Conservation (phyloP, 2,797 vertebrate genomes). For the Peromyscus eremicus region DNA sequence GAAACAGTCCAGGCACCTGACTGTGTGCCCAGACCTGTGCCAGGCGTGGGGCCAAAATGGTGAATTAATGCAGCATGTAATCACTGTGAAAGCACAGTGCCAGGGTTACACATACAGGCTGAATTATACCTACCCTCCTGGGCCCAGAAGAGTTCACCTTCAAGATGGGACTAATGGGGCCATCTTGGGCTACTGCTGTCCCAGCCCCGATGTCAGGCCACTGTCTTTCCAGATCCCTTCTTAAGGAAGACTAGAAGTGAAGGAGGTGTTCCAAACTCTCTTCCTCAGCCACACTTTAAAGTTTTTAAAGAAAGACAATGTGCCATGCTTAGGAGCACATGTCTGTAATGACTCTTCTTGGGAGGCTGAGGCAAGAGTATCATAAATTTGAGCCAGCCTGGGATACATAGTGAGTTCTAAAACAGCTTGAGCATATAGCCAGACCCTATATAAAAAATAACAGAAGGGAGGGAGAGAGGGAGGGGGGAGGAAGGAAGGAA, state of each 20-base stretch:
- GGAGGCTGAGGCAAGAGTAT: neutral
- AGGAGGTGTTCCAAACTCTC: neutral
- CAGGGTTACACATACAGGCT: neutral
- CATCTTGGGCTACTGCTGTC: neutral
- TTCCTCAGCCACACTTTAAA: neutral
- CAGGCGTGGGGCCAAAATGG: conserved; percentile 67
- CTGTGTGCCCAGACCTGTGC: conserved; percentile 75
- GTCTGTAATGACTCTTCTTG: neutral
- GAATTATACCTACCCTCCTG: neutral
- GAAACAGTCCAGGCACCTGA: conserved; percentile 75
- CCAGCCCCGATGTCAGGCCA: neutral
- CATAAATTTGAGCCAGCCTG: neutral
- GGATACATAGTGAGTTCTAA: neutral
- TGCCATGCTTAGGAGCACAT: neutral
- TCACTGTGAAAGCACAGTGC: conserved; percentile 11
- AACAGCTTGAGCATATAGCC: neutral
- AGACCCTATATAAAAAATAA: neutral
- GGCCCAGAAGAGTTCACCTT: neutral
- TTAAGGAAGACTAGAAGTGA: neutral
- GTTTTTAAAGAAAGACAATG: neutral
- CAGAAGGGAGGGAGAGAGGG: neutral
- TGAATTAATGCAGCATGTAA: conserved; percentile 70
- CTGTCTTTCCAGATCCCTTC: neutral
- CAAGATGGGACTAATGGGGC: neutral
- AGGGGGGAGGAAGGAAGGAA: neutral